phyloP scores from a whole-genome alignment of 1,140 invertebrate genomes.

The Calycopis cecrops region DNA sequence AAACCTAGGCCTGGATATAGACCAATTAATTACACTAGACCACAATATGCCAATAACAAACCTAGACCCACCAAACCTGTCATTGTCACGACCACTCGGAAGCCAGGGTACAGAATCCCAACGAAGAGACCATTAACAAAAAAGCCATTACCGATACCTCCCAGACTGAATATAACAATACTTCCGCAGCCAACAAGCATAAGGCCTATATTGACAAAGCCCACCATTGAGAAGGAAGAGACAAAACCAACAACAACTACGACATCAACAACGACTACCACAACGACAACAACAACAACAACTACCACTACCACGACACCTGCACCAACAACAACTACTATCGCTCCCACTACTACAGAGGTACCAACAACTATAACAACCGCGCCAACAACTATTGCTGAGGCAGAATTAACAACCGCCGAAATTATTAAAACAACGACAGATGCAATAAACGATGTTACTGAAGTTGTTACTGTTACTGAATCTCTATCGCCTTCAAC shows the following conservation, averaged over 20 bases:
- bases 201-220: slow-evolving; percentile 57
- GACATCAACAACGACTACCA: slow-evolving; percentile 28
- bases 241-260: slow-evolving; percentile 31
- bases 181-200: slow-evolving; percentile 69
- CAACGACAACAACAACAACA: slow-evolving; percentile 30
- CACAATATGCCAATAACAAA: slow-evolving; percentile 43
- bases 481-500: slow-evolving; percentile 21
- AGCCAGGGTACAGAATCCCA: slow-evolving; percentile 49
- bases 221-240: slow-evolving; percentile 42
- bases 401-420: slow-evolving; percentile 30
- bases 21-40: slow-evolving; percentile 52
- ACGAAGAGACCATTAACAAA: slow-evolving; percentile 59
- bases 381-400: slow-evolving; percentile 20
- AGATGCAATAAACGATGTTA: slow-evolving; percentile 11
- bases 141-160: slow-evolving; percentile 60
- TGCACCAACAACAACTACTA: slow-evolving; percentile 21
- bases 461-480: slow-evolving; percentile 24
- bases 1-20: slow-evolving; percentile 53
- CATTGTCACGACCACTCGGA: slow-evolving; percentile 46
- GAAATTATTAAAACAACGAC: slow-evolving; percentile 27
- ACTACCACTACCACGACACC: slow-evolving; percentile 23
- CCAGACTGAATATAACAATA: slow-evolving; percentile 74
- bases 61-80: slow-evolving; percentile 60
- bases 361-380: slow-evolving; percentile 20
- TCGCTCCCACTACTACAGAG: slow-evolving; percentile 19